phyloP scores from a whole-genome alignment of 2,113 vertebrate genomes.

The Saguinus midas region DNA sequence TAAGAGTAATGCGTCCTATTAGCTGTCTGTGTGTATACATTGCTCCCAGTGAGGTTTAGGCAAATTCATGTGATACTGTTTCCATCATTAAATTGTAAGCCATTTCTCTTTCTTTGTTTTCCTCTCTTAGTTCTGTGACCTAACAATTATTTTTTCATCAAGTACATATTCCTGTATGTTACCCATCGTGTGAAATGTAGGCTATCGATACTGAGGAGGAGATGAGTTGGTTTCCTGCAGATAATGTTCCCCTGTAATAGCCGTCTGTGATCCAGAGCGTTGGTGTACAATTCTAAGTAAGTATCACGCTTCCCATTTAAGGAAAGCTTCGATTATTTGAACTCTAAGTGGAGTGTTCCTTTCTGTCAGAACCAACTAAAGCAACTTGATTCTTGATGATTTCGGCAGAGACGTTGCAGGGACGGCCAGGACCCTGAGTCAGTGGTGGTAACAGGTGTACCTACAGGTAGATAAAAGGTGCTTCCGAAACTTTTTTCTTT shows the following conservation, averaged over 20 bases:
- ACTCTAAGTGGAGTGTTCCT: neutral
- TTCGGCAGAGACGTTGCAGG: neutral
- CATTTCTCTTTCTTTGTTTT: neutral
- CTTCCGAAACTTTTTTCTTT: neutral
- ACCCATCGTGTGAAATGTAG: rapidly evolving
- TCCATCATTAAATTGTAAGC: neutral
- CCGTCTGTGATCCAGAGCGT: rapidly evolving
- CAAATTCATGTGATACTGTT: neutral
- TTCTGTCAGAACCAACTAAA: neutral
- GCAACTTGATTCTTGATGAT: neutral
- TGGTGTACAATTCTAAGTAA: neutral
- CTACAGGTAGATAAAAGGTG: neutral
- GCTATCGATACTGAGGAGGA: rapidly evolving
- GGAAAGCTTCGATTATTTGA: neutral
- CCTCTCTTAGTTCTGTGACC: neutral
- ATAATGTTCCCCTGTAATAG: rapidly evolving
- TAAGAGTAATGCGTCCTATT: rapidly evolving
- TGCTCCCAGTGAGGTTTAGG: neutral
- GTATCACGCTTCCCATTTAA: neutral
- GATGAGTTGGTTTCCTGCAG: neutral
- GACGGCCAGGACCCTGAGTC: neutral
- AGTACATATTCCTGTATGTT: neutral
- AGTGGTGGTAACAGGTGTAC: neutral
- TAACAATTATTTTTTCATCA: neutral
- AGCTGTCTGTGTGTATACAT: rapidly evolving